Evolutionary conservation across 2,797 vertebrate genomes (phyloP), one percentile per base, ranked within the genome.

Genomic region (Falco concolor): DNA sequence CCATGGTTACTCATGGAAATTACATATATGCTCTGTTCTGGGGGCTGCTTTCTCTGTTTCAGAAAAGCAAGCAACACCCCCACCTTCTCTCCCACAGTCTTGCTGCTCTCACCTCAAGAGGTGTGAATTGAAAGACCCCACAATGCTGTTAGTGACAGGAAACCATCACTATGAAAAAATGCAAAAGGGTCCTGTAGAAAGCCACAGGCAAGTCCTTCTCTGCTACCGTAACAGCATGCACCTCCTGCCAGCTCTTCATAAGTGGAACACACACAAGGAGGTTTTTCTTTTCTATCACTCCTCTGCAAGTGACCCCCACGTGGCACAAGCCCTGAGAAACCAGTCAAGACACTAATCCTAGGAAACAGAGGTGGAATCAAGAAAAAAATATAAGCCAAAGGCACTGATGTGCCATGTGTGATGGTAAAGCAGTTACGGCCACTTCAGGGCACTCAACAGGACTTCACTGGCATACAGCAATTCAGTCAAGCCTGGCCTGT

Each of bases 391-490:
- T 0, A 59, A 64, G 38, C 17, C 38, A 36, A 45, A 91, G n/a
- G 22, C 64, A 28, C 10, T 19, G n/a, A 22, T 27, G 27, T 42
- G 65, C 45, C 40, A 6, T 19, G 24, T 6, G 12, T 3, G 40
- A 38, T 22, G 24, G 25, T 23, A n/a, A 30, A 78, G n/a, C 54
- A 32, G 53, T 16, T 64, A 49, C 2, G 0, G 28, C 76, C 18
- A 11, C 64, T 76, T 16, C 8, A 74, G 69, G 36, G 44, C 44
- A 44, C 23, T 54, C 50, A 32, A 25, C 9, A 30, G 34, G 18
- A n/a, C n/a, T 32, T 60, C 20, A 21, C 19, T 0, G 0, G 25
- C 1, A 12, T 20, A 25, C 14, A 13, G 44, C 2, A 9, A 54
- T 25, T 18, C n/a, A 13, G 30, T 5, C 1, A 1, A 64, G 59